Base-by-base conservation (phyloP, 2,888 invertebrate species). In the Lasioglossum zephyrum region DNA sequence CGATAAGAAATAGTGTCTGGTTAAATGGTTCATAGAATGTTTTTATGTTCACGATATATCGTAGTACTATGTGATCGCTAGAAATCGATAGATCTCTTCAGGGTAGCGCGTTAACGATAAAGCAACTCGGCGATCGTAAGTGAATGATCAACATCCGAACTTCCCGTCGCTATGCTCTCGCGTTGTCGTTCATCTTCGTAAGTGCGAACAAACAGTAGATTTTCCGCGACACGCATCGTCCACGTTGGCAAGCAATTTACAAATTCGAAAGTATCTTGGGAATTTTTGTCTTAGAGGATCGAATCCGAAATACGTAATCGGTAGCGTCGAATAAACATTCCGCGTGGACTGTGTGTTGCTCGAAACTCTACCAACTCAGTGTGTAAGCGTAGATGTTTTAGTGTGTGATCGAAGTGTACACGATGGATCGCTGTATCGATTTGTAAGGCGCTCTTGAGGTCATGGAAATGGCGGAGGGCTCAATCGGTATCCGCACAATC, bases 311-410 rank as follows among this genome's bases (percentile, higher is more conserved):
- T 8, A 8, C n/a, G 53, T 16, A 6, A 39, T 18, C 18, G 13
- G 66, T n/a, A 49, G 41, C 70, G 77, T 70, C 41, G 70, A 70
- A 41, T 18, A 41, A 11, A 41, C n/a, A 70, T 70, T 39, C 41
- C 41, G n/a, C 22, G 81, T 73, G 81, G 75, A 81, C 22, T 16
- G 44, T 22, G 76, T 31, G 77, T 75, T 66, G 78, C 36, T 41
- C 47, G 86, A 86, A 87, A 86, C 74, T 91, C 88, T 89, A 83
- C 82, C 81, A 83, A n/a, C 82, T 88, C 82, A 72, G 89, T 90
- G 76, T 87, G 86, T 85, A 89, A 89, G 86, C 82, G 77, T 91
- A 91, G 78, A 85, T 88, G 89, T 90, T 88, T 90, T 81, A 86
- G 63, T 79, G 86, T 89, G 85, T 86, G 91, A 69, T 88, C 81